Conservation (phyloP, 2,797 vertebrate species). For the Tolypeutes matacus region DNA sequence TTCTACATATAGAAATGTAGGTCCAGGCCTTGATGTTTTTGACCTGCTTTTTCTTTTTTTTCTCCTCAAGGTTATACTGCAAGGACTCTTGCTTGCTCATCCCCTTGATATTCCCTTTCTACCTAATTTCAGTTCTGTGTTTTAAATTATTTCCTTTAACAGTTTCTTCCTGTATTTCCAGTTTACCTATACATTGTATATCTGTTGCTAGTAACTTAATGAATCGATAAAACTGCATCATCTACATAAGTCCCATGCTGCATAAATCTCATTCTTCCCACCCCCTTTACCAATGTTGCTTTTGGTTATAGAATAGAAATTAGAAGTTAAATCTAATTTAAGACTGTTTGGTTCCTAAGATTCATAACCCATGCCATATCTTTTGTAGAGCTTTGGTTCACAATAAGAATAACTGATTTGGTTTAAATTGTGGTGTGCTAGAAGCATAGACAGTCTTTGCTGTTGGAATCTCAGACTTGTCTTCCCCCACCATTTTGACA, state of each 20-base stretch:
- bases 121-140: constrained; percentile 20
- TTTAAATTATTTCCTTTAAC: neutral
- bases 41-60: neutral
- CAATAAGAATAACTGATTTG: constrained; percentile 44
- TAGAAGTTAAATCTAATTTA: constrained; percentile 58
- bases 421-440: constrained; percentile 35
- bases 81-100: neutral
- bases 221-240: neutral
- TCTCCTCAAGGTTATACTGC: fast-evolving
- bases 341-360: neutral
- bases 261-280: too few species aligned
- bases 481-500: constrained; percentile 44
- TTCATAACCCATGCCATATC: constrained; percentile 48
- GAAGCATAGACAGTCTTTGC: constrained; percentile 24
- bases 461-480: constrained; percentile 45
- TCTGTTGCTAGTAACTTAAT: neutral
- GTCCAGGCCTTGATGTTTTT: neutral
- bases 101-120: neutral
- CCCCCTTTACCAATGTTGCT: neutral
- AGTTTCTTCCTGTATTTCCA: neutral
- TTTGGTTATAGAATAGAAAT: constrained; percentile 42
- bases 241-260: neutral
- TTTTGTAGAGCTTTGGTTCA: constrained; percentile 51
- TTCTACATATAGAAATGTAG: neutral
- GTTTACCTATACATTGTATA: neutral